Evolutionary conservation across 2,888 invertebrate species (phyloP).

Genomic region (Chironomus riparius): DNA sequence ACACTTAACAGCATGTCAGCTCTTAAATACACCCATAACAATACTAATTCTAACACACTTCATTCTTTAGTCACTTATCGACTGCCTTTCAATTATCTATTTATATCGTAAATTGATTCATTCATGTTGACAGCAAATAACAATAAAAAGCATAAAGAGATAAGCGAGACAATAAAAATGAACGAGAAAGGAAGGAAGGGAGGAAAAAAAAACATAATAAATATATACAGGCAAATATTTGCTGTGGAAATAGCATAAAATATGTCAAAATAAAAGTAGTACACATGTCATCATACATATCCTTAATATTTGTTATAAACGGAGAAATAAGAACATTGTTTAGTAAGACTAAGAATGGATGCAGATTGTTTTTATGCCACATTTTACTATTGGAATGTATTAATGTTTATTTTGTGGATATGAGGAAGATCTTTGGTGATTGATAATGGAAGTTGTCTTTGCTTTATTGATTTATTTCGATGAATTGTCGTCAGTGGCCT

Average conservation of each 20-base stretch:
- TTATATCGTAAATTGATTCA: neutral
- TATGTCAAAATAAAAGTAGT: conserved; percentile 4
- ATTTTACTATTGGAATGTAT: no score
- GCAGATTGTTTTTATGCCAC: neutral
- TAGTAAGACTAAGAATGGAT: neutral
- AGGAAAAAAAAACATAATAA: no score
- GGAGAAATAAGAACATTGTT: neutral
- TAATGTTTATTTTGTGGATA: no score
- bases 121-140: neutral
- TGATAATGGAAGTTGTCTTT: no score
- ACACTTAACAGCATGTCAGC: no score
- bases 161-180: neutral
- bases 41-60: no score
- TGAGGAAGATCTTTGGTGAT: no score
- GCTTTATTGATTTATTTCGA: no score
- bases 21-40: no score
- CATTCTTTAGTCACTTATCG: neutral
- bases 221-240: neutral
- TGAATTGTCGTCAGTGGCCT: no score
- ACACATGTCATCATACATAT: neutral
- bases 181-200: neutral
- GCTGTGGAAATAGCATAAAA: conserved; percentile 15
- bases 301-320: neutral
- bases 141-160: neutral
- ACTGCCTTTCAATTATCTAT: neutral